phyloP scores from a whole-genome alignment of 2,797 vertebrate genomes.

The Pygocentrus nattereri region DNA sequence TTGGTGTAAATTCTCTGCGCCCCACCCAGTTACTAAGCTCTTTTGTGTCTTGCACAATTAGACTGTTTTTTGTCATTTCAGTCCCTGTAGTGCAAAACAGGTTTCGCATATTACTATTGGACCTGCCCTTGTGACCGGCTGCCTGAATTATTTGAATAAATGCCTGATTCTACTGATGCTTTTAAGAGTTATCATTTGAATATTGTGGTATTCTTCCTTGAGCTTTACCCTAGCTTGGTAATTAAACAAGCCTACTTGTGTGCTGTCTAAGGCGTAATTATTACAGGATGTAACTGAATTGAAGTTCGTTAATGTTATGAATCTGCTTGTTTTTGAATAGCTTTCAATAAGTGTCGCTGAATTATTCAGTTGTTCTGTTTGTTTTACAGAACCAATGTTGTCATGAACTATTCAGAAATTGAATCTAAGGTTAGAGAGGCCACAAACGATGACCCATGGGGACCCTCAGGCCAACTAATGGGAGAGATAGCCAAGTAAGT shows the following conservation, averaged over 20 bases:
- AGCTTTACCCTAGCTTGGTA: background rate
- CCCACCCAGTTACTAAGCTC: slow-evolving; percentile 36
- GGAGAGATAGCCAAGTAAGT: slow-evolving; percentile 96
- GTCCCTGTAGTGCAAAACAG: slow-evolving; percentile 33
- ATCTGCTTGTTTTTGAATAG: slow-evolving; percentile 3
- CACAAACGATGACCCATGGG: slow-evolving; percentile 99
- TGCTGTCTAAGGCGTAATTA: background rate
- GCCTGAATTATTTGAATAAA: background rate
- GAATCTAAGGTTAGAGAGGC: slow-evolving; percentile 99
- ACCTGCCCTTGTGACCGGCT: slow-evolving; percentile 4
- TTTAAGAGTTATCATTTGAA: background rate
- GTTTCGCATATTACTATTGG: slow-evolving; percentile 23
- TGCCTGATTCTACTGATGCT: background rate
- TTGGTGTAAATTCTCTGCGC: slow-evolving; percentile 11
- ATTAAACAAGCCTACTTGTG: background rate
- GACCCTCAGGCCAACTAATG: slow-evolving; percentile 98
- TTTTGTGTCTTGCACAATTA: slow-evolving; percentile 42
- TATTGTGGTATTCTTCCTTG: background rate
- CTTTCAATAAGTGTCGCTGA: background rate
- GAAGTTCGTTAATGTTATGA: background rate
- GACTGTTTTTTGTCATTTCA: background rate
- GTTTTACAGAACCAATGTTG: slow-evolving; percentile 93
- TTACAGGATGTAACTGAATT: background rate
- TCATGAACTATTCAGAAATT: slow-evolving; percentile 99
- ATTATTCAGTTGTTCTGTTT: background rate